Conservation (phyloP, 2,797 vertebrate species). For the Mastacembelus armatus region DNA sequence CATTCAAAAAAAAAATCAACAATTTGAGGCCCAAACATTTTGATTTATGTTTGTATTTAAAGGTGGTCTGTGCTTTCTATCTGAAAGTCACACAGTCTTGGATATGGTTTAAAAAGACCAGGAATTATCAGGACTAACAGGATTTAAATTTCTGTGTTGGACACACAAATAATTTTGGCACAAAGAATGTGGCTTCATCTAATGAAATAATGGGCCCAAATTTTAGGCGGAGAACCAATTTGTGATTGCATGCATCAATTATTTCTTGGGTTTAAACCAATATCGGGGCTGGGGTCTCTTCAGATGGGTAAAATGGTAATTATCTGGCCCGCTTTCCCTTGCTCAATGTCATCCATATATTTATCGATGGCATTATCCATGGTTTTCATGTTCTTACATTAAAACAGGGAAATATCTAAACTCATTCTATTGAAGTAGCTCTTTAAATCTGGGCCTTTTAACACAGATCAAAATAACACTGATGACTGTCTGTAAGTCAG, state of each 20-base stretch:
- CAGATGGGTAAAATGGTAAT: conserved; percentile 81
- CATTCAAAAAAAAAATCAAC: conserved; percentile 21
- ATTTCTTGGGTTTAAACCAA: conserved; percentile 85
- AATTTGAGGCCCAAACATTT: conserved; percentile 45
- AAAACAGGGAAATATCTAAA: conserved; percentile 33
- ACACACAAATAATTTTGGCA: conserved; percentile 85
- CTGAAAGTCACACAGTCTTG: conserved; percentile 68
- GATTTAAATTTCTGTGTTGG: conserved; percentile 85
- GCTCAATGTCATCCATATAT: conserved; percentile 71
- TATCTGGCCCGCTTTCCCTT: conserved; percentile 71
- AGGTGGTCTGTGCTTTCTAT: conserved; percentile 63
- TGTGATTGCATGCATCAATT: conserved; percentile 88
- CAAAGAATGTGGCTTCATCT: conserved; percentile 80
- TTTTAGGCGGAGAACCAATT: conserved; percentile 87
- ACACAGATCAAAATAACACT: conserved; percentile 30
- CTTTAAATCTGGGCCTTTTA: conserved; percentile 35
- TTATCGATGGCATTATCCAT: conserved; percentile 58
- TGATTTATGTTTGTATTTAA: conserved; percentile 59
- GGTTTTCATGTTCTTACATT: conserved; percentile 50
- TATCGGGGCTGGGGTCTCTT: conserved; percentile 78
- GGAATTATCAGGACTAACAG: conserved; percentile 79
- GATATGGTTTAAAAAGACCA: conserved; percentile 68
- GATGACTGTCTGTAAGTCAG: conserved; percentile 30
- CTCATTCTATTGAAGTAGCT: conserved; percentile 30
- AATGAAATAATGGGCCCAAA: conserved; percentile 87